Percentiles rank a stretch among this genome's conserved stretches.
These are phyloP conservation scores for Rhinophrynus dorsalis DNA, from an alignment of 2,797 vertebrate species.

Conservation along the genomic window DNA sequence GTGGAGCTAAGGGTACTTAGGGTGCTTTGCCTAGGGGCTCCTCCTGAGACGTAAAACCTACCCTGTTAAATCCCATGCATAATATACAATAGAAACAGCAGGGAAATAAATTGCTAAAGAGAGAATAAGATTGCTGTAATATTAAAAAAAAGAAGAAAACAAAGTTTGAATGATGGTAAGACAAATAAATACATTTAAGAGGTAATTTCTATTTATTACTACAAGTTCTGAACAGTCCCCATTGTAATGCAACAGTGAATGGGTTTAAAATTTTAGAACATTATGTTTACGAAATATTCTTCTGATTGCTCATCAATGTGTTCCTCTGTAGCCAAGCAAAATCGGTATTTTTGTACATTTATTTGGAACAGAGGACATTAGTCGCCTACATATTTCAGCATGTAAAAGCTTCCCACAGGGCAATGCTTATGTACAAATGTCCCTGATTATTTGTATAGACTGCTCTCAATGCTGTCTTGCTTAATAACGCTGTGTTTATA, in stretches of 20 bases:
- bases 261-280: conserved; percentile 20
- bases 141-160: too few species aligned
- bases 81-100: too few species aligned
- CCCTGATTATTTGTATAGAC: conserved; percentile 12
- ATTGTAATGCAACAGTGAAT: conserved; percentile 4
- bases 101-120: too few species aligned
- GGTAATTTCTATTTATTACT: too few species aligned
- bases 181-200: too few species aligned
- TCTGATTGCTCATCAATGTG: conserved; percentile 21
- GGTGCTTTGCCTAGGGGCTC: too few species aligned
- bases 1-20: too few species aligned
- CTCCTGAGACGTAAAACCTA: too few species aligned
- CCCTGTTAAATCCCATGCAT: too few species aligned
- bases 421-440: conserved; percentile 18
- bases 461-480: neutral
- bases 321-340: neutral
- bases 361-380: conserved; percentile 10
- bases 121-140: too few species aligned
- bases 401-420: conserved; percentile 18
- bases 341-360: conserved; percentile 9
- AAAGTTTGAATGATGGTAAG: too few species aligned
- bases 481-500: conserved; percentile 3
- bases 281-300: conserved; percentile 29
- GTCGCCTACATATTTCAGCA: conserved; percentile 7
- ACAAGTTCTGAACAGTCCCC: neutral